These are phyloP conservation scores for Hyperoplus immaculatus DNA, from an alignment of 2,797 vertebrate species.

Conservation along the genomic window DNA sequence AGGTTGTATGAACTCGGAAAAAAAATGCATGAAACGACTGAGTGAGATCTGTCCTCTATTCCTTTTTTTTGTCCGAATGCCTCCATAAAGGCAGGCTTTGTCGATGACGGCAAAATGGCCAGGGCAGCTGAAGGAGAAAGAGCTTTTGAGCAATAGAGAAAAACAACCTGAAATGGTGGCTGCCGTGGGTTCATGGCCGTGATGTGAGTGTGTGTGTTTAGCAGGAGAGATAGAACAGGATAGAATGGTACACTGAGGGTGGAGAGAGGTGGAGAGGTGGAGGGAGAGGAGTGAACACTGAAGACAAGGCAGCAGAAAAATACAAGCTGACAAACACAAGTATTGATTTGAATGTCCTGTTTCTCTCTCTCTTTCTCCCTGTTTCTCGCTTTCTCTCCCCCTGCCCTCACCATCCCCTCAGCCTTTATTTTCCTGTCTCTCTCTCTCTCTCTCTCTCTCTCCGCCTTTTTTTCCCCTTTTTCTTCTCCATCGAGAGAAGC, in stretches of 20 bases:
- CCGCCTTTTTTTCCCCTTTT: slow-evolving; percentile 18
- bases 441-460: slow-evolving; percentile 65
- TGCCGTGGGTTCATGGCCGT: slow-evolving; percentile 60
- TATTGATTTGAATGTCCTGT: slow-evolving; percentile 76
- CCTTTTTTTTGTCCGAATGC: slow-evolving; percentile 50
- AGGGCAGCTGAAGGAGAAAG: slow-evolving; percentile 53
- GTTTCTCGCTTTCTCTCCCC: slow-evolving; percentile 35
- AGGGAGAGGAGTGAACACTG: slow-evolving; percentile 36
- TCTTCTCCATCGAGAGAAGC: slow-evolving; percentile 48
- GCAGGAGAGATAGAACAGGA: slow-evolving; percentile 29
- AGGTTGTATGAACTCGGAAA: slow-evolving; percentile 66
- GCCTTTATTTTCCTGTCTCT: slow-evolving; percentile 67
- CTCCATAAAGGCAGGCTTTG: slow-evolving; percentile 57
- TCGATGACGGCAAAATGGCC: slow-evolving; percentile 62
- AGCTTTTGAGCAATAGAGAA: slow-evolving; percentile 49
- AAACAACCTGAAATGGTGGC: slow-evolving; percentile 68
- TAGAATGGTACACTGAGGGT: too few relatives aligned
- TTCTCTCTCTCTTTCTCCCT: slow-evolving; percentile 37
- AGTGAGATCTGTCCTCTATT: slow-evolving; percentile 49
- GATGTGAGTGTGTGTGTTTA: slow-evolving; percentile 44
- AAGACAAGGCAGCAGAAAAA: slow-evolving; percentile 58
- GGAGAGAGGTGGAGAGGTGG: slow-evolving; percentile 26
- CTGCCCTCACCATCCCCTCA: slow-evolving; percentile 50
- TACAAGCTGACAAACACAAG: slow-evolving; percentile 74
- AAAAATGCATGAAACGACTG: slow-evolving; percentile 54